Percentiles rank a stretch among this genome's conserved stretches.
These are phyloP conservation scores for Rhagonycha lutea DNA, from an alignment of 2,888 invertebrate species.

Conservation along the genomic window DNA sequence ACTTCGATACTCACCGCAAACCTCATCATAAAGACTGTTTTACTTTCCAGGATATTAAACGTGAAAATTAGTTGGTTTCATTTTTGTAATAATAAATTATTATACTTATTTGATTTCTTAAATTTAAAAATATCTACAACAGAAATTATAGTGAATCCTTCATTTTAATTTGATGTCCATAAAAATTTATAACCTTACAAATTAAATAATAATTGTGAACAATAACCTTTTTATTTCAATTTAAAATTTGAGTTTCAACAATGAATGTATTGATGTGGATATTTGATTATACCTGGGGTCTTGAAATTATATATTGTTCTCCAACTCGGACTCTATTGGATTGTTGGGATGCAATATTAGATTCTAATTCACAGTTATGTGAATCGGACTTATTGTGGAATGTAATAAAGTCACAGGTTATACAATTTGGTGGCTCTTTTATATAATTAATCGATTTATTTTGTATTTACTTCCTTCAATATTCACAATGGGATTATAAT, in stretches of 20 bases:
- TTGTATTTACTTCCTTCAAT: constrained; percentile 36
- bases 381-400: constrained; percentile 18
- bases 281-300: constrained; percentile 11
- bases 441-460: constrained; percentile 44
- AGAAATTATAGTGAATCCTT: too few relatives aligned
- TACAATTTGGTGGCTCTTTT: constrained; percentile 37
- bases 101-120: too few relatives aligned
- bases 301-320: constrained; percentile 15
- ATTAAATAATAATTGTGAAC: neutral
- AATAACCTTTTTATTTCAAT: neutral
- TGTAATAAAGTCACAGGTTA: constrained; percentile 27
- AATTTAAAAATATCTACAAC: too few relatives aligned
- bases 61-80: too few relatives aligned
- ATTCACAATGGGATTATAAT: neutral
- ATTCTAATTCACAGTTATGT: constrained; percentile 19
- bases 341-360: constrained; percentile 12
- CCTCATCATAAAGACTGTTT: too few relatives aligned
- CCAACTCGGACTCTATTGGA: constrained; percentile 11
- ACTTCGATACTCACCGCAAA: too few relatives aligned
- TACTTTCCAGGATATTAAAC: too few relatives aligned
- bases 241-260: neutral
- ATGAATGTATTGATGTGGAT: constrained; percentile 4
- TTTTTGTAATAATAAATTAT: too few relatives aligned
- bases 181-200: neutral
- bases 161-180: too few relatives aligned